phyloP scores from a whole-genome alignment of 2,113 vertebrate species.

The Ochotona princeps region DNA sequence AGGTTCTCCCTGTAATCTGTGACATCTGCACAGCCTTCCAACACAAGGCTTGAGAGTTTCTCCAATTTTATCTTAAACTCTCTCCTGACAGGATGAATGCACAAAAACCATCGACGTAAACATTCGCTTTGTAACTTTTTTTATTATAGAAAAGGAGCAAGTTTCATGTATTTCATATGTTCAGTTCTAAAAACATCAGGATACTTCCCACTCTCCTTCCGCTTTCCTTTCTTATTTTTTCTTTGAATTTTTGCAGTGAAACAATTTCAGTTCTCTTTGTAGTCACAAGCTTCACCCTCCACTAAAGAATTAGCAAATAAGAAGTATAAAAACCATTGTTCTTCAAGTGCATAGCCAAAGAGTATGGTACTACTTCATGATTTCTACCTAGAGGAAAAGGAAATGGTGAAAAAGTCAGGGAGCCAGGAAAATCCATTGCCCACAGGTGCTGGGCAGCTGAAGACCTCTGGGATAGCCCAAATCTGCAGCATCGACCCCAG shows the following conservation, averaged over 20 bases:
- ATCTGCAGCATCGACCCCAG: neutral
- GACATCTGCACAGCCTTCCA: neutral
- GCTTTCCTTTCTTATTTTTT: too few relatives aligned
- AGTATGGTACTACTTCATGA: neutral
- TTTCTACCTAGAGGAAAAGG: constrained; percentile 24
- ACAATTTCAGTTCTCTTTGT: too few relatives aligned
- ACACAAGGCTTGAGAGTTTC: neutral
- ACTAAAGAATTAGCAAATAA: too few relatives aligned
- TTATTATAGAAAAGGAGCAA: too few relatives aligned
- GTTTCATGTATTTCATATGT: too few relatives aligned
- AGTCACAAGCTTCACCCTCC: too few relatives aligned
- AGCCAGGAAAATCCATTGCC: neutral
- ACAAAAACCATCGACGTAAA: neutral
- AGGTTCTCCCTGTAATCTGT: neutral
- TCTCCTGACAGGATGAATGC: neutral
- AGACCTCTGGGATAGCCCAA: neutral
- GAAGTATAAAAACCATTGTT: too few relatives aligned
- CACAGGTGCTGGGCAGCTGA: neutral
- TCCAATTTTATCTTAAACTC: constrained; percentile 2
- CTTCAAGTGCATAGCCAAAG: neutral
- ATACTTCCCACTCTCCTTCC: too few relatives aligned
- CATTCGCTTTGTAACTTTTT: neutral
- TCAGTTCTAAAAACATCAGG: too few relatives aligned
- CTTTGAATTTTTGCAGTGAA: too few relatives aligned
- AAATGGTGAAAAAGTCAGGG: neutral